phyloP scores from a whole-genome alignment of 92 coral and sea anemone species.

The Umimayanthus kanabou region DNA sequence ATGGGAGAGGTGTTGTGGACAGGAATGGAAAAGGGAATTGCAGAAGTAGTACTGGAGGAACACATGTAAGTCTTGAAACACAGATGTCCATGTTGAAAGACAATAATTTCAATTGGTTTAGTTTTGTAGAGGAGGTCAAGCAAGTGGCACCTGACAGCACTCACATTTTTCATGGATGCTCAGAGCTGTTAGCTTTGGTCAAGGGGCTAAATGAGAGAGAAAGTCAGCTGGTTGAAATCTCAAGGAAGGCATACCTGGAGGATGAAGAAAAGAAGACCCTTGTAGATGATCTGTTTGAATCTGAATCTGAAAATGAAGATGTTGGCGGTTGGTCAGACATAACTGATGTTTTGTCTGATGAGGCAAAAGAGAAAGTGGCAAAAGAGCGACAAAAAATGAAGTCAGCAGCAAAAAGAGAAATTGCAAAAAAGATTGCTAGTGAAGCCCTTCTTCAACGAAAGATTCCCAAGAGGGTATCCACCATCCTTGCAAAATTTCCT shows the following conservation, averaged over 20 bases:
- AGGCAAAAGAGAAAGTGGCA: constrained; percentile 52
- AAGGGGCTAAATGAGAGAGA: too few relatives aligned
- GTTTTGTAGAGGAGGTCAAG: background rate
- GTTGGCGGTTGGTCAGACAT: constrained; percentile 52
- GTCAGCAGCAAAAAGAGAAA: constrained; percentile 50
- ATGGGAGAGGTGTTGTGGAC: background rate
- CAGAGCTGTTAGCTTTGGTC: too few relatives aligned
- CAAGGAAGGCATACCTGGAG: constrained; percentile 55
- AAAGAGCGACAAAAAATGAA: constrained; percentile 50
- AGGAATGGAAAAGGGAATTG: background rate
- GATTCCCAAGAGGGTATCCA: constrained; percentile 52
- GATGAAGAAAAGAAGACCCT: background rate
- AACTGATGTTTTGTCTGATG: constrained; percentile 48
- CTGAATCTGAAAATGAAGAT: constrained; percentile 55
- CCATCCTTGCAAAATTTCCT: constrained; percentile 44
- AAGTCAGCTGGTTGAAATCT: constrained; percentile 35
- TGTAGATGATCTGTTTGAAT: constrained; percentile 48
- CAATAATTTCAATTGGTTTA: background rate
- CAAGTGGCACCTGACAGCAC: background rate
- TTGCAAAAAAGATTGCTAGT: constrained; percentile 40
- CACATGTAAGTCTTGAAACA: too few relatives aligned
- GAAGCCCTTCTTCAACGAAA: constrained; percentile 54
- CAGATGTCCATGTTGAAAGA: background rate
- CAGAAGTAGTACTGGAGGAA: too few relatives aligned
- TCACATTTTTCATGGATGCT: background rate